Percentiles rank a stretch among this genome's conserved stretches.
These are phyloP conservation scores for Empidonax alnorum DNA, from an alignment of 2,113 vertebrate species.

Conservation along the genomic window DNA sequence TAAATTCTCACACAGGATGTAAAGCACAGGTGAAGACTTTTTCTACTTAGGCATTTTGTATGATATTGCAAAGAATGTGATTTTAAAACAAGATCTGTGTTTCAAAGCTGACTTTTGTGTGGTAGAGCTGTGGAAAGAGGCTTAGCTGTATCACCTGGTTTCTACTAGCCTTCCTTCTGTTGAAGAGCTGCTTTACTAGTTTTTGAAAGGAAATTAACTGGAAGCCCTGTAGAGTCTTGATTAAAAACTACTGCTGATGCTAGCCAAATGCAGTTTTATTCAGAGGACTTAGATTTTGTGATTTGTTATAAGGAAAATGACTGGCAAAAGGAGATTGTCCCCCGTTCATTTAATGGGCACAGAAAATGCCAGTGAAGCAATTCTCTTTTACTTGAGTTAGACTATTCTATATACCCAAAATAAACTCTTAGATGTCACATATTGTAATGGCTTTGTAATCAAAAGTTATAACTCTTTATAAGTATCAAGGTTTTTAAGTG, in stretches of 20 bases:
- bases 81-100: neutral
- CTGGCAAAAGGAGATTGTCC: neutral
- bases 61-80: neutral
- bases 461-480: neutral
- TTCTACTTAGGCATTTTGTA: neutral
- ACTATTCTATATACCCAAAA: neutral
- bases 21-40: neutral
- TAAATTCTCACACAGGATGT: neutral
- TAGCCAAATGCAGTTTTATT: neutral
- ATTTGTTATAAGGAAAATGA: neutral
- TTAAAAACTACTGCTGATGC: neutral
- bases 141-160: neutral
- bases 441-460: neutral
- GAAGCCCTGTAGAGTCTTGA: neutral
- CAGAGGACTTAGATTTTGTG: neutral
- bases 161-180: neutral
- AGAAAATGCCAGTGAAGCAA: neutral
- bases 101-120: neutral
- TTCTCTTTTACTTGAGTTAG: neutral
- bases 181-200: neutral
- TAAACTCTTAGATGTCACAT: neutral
- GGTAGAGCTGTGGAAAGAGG: neutral
- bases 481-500: neutral
- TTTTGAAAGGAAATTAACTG: neutral
- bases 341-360: neutral